A percentile compares a stretch with the other conserved stretches of the same genome.
Evolutionary conservation across 1,140 invertebrate species (phyloP).

Genomic region (Dreissena rostriformis): DNA sequence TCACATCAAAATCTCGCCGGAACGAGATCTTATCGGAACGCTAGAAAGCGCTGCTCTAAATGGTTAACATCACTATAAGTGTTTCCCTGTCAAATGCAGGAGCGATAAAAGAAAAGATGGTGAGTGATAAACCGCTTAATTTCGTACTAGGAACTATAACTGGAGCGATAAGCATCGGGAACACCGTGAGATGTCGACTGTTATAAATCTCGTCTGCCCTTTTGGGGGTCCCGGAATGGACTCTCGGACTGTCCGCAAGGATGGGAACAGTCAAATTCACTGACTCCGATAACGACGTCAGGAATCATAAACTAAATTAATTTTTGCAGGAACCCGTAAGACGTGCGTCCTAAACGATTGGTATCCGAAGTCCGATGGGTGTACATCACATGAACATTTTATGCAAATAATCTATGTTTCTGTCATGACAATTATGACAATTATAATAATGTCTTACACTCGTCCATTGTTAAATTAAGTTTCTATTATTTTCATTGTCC

Average conservation of each 20-base stretch:
- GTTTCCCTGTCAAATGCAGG: conserved; percentile 49
- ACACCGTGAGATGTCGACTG: conserved; percentile 47
- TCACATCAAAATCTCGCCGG: background rate
- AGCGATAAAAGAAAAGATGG: conserved; percentile 32
- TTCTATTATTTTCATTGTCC: too few relatives aligned
- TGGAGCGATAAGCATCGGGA: conserved; percentile 36
- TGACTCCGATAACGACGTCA: too few relatives aligned
- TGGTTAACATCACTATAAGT: conserved; percentile 55
- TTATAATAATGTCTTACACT: too few relatives aligned
- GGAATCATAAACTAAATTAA: too few relatives aligned
- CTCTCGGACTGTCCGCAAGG: conserved; percentile 2
- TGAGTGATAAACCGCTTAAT: conserved; percentile 44
- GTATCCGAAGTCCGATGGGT: too few relatives aligned
- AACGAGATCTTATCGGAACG: background rate
- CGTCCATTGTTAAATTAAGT: too few relatives aligned
- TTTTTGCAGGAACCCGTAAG: too few relatives aligned
- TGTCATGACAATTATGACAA: too few relatives aligned
- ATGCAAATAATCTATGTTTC: too few relatives aligned
- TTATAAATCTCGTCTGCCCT: conserved; percentile 40
- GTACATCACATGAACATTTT: too few relatives aligned
- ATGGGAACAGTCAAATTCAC: background rate
- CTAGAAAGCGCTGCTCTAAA: conserved; percentile 20
- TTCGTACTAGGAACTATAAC: conserved; percentile 36
- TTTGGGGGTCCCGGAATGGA: conserved; percentile 14
- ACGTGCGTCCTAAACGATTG: too few relatives aligned